phyloP scores from a whole-genome alignment of 2,113 vertebrate species.

The Rallus limicola region DNA sequence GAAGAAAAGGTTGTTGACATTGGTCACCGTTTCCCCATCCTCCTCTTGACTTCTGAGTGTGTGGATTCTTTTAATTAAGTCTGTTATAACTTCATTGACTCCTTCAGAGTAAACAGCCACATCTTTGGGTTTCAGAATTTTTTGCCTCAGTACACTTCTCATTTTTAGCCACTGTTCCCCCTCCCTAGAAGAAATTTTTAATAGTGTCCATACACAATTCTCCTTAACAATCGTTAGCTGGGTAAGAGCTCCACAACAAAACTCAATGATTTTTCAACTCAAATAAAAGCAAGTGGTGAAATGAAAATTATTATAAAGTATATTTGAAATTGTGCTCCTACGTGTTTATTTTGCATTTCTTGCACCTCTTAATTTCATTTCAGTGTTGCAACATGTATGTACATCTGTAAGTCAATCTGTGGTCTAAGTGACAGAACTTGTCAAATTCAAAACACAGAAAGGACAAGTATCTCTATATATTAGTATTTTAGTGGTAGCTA shows the following conservation, averaged over 20 bases:
- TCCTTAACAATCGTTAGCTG: not conserved
- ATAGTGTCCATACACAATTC: not conserved
- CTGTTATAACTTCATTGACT: constrained; percentile 85
- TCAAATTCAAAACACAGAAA: no score
- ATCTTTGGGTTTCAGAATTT: constrained; percentile 88
- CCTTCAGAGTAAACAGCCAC: constrained; percentile 85
- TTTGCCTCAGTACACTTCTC: constrained; percentile 89
- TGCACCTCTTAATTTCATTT: not conserved
- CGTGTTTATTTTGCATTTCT: not conserved
- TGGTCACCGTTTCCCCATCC: constrained; percentile 81
- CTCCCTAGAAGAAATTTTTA: constrained; percentile 77
- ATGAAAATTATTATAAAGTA: not conserved
- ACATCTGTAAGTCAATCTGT: not conserved
- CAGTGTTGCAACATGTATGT: not conserved
- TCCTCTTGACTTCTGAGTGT: constrained; percentile 75
- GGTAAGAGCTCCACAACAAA: not conserved
- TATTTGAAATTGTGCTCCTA: not conserved
- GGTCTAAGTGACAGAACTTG: not conserved
- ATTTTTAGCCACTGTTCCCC: constrained; percentile 91
- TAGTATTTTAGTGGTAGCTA: not conserved
- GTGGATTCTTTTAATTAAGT: constrained; percentile 84
- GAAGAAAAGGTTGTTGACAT: constrained; percentile 92
- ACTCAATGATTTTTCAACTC: not conserved
- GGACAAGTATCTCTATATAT: not conserved
- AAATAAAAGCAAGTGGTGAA: not conserved